phyloP scores from a whole-genome alignment of 2,113 vertebrate species.

The Psettodes erumei region DNA sequence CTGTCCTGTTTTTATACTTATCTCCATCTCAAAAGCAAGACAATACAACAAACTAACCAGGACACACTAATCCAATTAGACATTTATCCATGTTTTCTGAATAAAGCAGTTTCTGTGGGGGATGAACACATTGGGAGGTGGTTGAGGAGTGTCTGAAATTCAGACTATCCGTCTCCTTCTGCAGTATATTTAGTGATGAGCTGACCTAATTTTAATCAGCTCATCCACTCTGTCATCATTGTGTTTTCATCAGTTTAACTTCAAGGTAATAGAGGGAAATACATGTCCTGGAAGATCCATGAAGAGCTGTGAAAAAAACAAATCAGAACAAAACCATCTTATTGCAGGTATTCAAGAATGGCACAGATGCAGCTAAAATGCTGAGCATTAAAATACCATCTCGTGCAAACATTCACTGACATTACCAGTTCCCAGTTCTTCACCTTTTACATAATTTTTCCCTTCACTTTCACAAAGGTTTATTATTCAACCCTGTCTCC shows the following conservation, averaged over 20 bases:
- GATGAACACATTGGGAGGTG: neutral
- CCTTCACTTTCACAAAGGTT: neutral
- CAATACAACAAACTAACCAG: neutral
- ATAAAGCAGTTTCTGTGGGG: neutral
- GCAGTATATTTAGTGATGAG: neutral
- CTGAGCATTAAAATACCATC: conserved; percentile 6
- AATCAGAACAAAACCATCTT: neutral
- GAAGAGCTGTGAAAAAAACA: neutral
- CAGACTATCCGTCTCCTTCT: neutral
- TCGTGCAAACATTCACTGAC: neutral
- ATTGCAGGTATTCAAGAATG: neutral
- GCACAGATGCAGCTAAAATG: neutral
- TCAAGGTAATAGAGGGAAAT: neutral
- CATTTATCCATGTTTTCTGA: conserved; percentile 1
- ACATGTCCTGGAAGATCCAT: neutral
- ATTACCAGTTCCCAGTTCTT: neutral
- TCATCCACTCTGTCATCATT: neutral
- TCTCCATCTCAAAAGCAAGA: neutral
- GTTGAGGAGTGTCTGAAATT: neutral
- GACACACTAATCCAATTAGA: neutral
- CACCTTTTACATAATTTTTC: neutral
- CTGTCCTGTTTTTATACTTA: neutral
- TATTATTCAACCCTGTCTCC: neutral
- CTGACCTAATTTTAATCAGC: neutral
- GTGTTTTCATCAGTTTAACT: conserved; percentile 12